Evolutionary conservation across 2,797 vertebrate species (phyloP).

Genomic region (Limnodromus scolopaceus): DNA sequence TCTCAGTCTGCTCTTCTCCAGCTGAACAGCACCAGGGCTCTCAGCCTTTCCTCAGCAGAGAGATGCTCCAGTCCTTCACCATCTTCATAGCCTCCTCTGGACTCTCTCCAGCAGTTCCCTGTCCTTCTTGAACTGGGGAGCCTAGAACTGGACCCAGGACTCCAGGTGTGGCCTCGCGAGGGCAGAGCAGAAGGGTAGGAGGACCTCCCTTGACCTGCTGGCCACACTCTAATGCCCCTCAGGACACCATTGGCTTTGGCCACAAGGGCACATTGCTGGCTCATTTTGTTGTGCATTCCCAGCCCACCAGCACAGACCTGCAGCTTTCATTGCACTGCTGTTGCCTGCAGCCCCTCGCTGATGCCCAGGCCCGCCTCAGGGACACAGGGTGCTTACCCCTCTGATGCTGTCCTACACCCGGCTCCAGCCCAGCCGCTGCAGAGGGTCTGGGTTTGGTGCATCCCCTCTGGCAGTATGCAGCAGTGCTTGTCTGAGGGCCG

Average conservation of each 20-base stretch:
- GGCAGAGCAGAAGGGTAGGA: neutral
- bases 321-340: neutral
- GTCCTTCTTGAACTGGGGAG: neutral
- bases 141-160: neutral
- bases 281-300: neutral
- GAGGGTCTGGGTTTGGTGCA: neutral
- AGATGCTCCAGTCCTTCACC: neutral
- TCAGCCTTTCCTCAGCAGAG: neutral
- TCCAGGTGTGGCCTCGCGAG: neutral
- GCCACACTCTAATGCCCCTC: neutral
- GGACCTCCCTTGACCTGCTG: neutral
- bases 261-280: neutral
- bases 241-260: neutral
- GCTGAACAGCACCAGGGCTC: neutral
- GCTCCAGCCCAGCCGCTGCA: neutral
- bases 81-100: neutral
- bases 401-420: neutral
- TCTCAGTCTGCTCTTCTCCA: neutral
- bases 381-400: neutral
- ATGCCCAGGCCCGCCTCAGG: neutral
- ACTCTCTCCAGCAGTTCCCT: neutral
- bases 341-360: neutral
- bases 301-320: neutral
- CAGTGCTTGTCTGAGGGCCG: neutral
- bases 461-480: neutral